A percentile compares a stretch with the other conserved stretches of the same genome.
phyloP scores from a whole-genome alignment of 2,113 vertebrate genomes.

The Aegypius monachus region DNA sequence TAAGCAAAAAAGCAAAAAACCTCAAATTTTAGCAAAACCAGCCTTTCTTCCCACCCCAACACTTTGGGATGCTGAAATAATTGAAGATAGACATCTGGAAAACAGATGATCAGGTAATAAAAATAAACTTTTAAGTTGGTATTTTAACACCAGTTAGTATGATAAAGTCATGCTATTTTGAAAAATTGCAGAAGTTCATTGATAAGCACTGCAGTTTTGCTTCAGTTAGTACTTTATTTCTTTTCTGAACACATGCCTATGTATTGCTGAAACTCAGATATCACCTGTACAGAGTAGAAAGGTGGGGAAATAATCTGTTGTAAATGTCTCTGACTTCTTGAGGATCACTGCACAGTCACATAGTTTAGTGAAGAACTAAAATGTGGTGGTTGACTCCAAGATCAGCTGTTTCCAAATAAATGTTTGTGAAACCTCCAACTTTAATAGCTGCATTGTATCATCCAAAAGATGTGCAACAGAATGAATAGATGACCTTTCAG shows the following conservation, averaged over 20 bases:
- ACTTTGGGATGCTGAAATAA: not conserved
- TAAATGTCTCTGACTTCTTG: not conserved
- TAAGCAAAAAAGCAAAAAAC: not conserved
- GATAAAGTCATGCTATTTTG: not conserved
- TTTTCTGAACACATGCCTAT: not conserved
- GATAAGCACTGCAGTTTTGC: not conserved
- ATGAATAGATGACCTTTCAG: constrained; percentile 34
- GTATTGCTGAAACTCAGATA: not conserved
- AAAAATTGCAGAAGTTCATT: not conserved
- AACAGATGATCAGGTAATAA: not conserved
- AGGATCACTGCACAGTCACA: not conserved
- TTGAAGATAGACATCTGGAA: not conserved
- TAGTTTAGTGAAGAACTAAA: not conserved
- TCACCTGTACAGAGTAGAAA: not conserved
- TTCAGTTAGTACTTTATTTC: not conserved
- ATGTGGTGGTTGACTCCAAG: not conserved
- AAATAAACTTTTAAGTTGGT: not conserved
- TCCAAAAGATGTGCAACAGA: not conserved
- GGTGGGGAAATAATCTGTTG: not conserved
- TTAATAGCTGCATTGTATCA: not conserved
- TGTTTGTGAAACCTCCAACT: constrained; percentile 19
- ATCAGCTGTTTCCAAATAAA: constrained; percentile 22
- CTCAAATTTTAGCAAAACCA: not conserved
- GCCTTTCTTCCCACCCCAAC: not conserved
- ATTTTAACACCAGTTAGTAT: not conserved